Evolutionary conservation across 1,140 invertebrate genomes (phyloP).

Genomic region (Zaprionus ornatus): DNA sequence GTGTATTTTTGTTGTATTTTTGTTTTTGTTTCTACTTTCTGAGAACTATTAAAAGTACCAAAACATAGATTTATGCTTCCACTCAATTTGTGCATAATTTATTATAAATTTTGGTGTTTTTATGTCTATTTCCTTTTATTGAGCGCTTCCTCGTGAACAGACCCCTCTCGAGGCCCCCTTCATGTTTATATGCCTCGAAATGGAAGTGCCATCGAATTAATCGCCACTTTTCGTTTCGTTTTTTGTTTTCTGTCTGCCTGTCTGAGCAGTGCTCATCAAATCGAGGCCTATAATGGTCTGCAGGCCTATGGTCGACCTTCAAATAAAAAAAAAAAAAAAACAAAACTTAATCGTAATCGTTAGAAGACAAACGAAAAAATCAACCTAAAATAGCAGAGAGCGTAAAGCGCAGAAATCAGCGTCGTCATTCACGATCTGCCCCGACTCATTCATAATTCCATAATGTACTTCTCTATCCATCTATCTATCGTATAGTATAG

Average conservation of each 20-base stretch:
- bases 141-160: conserved; percentile 36
- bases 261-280: conserved; percentile 38
- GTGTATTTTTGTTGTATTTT: neutral
- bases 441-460: conserved; percentile 73
- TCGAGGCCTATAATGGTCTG: conserved; percentile 61
- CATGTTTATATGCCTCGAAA: conserved; percentile 73
- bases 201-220: conserved; percentile 80
- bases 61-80: conserved; percentile 43
- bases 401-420: conserved; percentile 50
- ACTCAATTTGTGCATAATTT: conserved; percentile 64
- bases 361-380: conserved; percentile 44
- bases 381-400: conserved; percentile 32
- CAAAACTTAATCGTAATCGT: conserved; percentile 26
- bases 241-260: conserved; percentile 47
- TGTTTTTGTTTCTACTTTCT: neutral
- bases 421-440: conserved; percentile 61
- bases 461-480: conserved; percentile 2
- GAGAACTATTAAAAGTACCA: neutral
- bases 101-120: conserved; percentile 48
- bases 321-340: conserved; percentile 7
- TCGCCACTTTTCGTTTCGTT: conserved; percentile 66
- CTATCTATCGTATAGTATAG: neutral
- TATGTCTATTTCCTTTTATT: conserved; percentile 33
- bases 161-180: conserved; percentile 39
- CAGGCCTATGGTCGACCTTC: conserved; percentile 65